Evolutionary conservation across 2,113 vertebrate genomes (phyloP), one percentile per base, ranked within the genome.

Genomic region (Nansenia antarctica): DNA sequence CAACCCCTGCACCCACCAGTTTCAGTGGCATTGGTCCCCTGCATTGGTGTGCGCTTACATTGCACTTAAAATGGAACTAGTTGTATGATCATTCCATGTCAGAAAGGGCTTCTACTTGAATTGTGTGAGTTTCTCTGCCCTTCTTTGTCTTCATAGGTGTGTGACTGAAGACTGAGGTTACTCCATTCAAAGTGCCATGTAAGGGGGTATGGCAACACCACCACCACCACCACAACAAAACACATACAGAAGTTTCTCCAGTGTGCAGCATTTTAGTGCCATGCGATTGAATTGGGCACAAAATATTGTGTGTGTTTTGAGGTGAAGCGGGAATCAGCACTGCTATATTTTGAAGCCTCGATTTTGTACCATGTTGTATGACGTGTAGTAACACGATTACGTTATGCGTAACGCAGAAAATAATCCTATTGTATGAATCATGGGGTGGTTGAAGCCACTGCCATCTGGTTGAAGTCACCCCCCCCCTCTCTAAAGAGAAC

Each of bases 41-140:
- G 14, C 31, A 32, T 70, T 3, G 49, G 62, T 54, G 67, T 78
- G 69, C 65, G 72, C 80, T 82, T 82, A 67, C 67, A 65, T 81
- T 79, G 84, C 83, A 82, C 88, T 88, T 84, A 69, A 9, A 62
- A 77, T 26, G 53, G 73, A 81, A 68, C 68, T 69, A 82, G 62
- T 66, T 53, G 62, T 67, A 78, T 76, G 47, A 83, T 79, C 87
- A 89, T 89, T 91, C 88, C 88, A 85, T 78, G 42, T 70, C 73
- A 82, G 74, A 76, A 83, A 84, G 78, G 81, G 80, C 75, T 76
- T 75, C 64, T 85, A 84, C 82, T 88, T 84, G 87, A 86, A 89
- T 64, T 45, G 60, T 71, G 70, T 27, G 65, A 59, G 67, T 73
- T 79, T 70, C 58, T 60, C 70, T 61, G 59, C 2, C 42, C 62